phyloP scores from a whole-genome alignment of 2,797 vertebrate species.

The Sebastes umbrosus region DNA sequence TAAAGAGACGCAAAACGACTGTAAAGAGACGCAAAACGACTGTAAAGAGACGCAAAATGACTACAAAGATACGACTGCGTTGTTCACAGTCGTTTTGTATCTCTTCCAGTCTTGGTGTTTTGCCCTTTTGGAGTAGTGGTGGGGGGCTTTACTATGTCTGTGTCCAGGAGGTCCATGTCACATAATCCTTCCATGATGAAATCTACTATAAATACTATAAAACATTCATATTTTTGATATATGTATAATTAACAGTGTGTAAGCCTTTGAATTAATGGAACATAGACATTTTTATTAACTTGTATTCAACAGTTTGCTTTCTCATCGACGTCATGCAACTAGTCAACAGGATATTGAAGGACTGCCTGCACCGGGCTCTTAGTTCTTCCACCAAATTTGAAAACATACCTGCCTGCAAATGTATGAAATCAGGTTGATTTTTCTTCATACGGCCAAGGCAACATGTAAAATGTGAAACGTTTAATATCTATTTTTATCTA shows the following conservation, averaged over 20 bases:
- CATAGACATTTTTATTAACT: not conserved
- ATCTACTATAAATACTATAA: not conserved
- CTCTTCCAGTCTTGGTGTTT: not conserved
- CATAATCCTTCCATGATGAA: not conserved
- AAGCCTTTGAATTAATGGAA: not conserved
- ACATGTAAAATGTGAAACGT: not conserved
- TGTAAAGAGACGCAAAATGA: no score
- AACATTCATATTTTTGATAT: not conserved
- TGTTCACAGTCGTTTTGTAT: not conserved
- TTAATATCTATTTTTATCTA: not conserved
- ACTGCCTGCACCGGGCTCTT: not conserved
- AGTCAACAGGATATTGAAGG: not conserved
- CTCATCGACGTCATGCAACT: not conserved
- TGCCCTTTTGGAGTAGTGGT: not conserved
- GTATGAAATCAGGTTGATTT: not conserved
- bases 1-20: accelerated
- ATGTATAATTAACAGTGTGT: not conserved
- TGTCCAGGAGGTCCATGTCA: not conserved
- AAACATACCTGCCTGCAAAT: not conserved
- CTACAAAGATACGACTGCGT: not conserved
- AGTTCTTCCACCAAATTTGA: not conserved
- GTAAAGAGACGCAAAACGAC: accelerated
- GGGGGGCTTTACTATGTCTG: not conserved
- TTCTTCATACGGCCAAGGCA: not conserved
- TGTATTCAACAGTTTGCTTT: not conserved